Base-by-base conservation (phyloP, 2,888 invertebrate genomes). In the Alloplasta piceator region DNA sequence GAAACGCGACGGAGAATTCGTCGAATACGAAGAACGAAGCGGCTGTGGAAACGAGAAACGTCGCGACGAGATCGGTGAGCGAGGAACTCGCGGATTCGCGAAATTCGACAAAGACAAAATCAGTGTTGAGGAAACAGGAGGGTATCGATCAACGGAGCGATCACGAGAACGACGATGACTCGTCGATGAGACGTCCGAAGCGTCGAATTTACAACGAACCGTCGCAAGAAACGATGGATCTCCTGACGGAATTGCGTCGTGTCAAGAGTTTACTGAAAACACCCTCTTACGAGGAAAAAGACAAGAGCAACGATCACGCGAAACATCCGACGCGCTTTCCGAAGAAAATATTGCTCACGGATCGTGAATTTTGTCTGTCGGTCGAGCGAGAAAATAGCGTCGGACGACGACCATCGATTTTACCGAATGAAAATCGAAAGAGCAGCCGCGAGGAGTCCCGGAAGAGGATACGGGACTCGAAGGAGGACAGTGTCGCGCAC, bases 181-280 rank as follows among this genome's bases (percentile, higher is more conserved):
- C 88, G 6, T 84, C 88, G 3, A 50, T 86, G 6, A 84, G 85
- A 16, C 83, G 87, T 38, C 86, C 87, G 0, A 89, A 87, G 61
- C 85, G 87, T 12, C 86, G 86, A 6, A 89, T 92, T 36, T 76
- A 88, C 12, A 91, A 91, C 75, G 91, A 92, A 38, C 91, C 91
- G 0, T 91, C 91, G 0, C 92, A 92, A 55, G 92, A 92, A 64
- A 92, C 92, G 0, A 89, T 92, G 85, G 90, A 92, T 72, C 80
- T 92, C 6, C 56, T 92, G n/a, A 89, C 90, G 0, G 92, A 92
- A 60, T 64, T 92, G 26, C 87, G 89, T 4, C 89, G 87, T 48
- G 90, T 92, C 1, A 92, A 91, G 76, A 91, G 91, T 63, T 71
- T 89, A 16, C 74, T 92, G 14, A 90, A 87, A 46, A 89, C 90